Evolutionary conservation across 2,888 invertebrate species (phyloP), one percentile per base, ranked within the genome.

Genomic region (Panorpa germanica): DNA sequence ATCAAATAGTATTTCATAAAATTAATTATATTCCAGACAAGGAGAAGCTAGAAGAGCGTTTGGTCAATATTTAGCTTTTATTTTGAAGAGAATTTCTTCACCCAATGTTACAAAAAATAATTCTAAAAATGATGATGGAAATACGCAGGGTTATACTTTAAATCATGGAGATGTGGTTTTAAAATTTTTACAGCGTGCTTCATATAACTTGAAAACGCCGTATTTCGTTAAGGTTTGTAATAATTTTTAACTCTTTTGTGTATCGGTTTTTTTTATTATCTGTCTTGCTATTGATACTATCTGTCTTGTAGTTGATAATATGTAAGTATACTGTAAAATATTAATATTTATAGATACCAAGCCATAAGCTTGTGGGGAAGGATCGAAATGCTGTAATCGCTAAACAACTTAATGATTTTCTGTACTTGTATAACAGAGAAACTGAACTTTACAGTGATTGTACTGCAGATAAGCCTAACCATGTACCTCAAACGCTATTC

Each of bases 331-430:
- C n/a, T n/a, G n/a, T n/a, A n/a, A n/a, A n/a, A n/a, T n/a, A n/a
- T n/a, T n/a, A n/a, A n/a, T n/a, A n/a, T 35, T 48, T 46, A 26
- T 47, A 77, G 76, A 61, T 67, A 38, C 76, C 76, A 10, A 68
- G 71, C 41, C 62, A 65, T 34, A 72, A 75, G 53, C 61, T 81
- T 47, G 64, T 71, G 42, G 72, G 71, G 46, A 83, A 83, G 53
- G 83, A 83, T 51, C 61, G 76, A 14, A 75, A 81, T 35, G 83
- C 83, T 2, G 70, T 83, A 41, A 72, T 82, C 29, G 80, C 83
- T 2, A 85, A 82, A 51, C 72, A 82, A 42, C 58, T 81, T 29
- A 77, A 77, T 46, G 83, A 85, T 51, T 85, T 82, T 53, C 62
- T 85, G 29, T 77, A 80, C 55, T 60, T 75, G 43, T 85, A 83